Percentiles rank a stretch among this genome's conserved stretches.
Evolutionary conservation across 1,140 invertebrate species (phyloP).

Genomic region (Alviniconcha marisindica): DNA sequence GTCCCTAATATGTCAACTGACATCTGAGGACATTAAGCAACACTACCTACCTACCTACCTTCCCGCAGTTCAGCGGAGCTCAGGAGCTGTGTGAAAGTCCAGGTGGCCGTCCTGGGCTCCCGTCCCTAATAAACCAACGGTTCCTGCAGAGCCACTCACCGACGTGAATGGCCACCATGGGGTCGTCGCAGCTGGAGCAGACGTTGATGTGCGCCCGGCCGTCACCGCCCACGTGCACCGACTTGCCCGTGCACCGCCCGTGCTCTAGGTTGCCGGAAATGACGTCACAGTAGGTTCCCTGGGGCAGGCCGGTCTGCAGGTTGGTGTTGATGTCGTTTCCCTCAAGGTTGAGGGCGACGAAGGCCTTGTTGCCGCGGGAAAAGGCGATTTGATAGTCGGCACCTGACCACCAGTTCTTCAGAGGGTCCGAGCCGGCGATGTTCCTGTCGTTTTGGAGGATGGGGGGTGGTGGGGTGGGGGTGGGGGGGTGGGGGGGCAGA

Average conservation of each 20-base stretch:
- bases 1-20: too few species aligned
- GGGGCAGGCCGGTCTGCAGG: constrained; percentile 83
- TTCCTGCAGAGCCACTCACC: too few species aligned
- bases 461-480: too few species aligned
- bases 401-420: constrained; percentile 65
- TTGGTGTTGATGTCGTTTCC: constrained; percentile 45
- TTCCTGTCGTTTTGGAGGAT: too few species aligned
- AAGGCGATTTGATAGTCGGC: constrained; percentile 68
- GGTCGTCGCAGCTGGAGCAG: constrained; percentile 80
- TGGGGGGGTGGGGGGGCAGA: too few species aligned
- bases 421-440: constrained; percentile 38
- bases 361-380: constrained; percentile 60
- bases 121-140: too few species aligned
- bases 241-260: constrained; percentile 84
- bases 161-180: constrained; percentile 86
- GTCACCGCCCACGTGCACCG: constrained; percentile 80
- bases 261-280: constrained; percentile 83
- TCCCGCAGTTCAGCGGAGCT: too few species aligned
- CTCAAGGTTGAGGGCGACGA: constrained; percentile 67
- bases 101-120: too few species aligned
- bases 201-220: constrained; percentile 82
- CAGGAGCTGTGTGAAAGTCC: too few species aligned
- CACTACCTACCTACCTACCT: too few species aligned
- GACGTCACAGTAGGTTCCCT: constrained; percentile 90
- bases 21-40: too few species aligned